phyloP scores from a whole-genome alignment of 2,797 vertebrate species.

The Margarornis squamiger region DNA sequence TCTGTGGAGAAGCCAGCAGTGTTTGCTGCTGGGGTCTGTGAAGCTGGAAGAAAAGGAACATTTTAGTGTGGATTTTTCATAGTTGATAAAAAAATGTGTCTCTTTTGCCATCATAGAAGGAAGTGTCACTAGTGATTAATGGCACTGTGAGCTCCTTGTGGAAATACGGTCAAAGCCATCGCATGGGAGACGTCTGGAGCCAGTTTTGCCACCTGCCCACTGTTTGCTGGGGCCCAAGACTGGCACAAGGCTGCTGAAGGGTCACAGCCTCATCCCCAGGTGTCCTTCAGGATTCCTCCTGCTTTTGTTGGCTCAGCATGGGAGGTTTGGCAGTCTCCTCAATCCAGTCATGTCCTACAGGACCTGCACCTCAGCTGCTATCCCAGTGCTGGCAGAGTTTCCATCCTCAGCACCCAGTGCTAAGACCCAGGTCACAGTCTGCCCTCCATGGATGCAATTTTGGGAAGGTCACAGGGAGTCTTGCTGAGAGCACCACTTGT shows the following conservation, averaged over 20 bases:
- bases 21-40: background rate
- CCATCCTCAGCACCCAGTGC: accelerated
- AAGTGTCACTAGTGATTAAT: slow-evolving; percentile 1
- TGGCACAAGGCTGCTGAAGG: background rate
- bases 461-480: background rate
- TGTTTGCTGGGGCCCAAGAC: background rate
- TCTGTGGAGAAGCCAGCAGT: accelerated
- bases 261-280: background rate
- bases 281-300: background rate
- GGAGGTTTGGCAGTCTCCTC: background rate
- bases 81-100: background rate
- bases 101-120: background rate
- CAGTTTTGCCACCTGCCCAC: background rate
- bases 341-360: accelerated
- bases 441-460: accelerated
- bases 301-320: background rate
- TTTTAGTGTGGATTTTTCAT: background rate
- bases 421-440: background rate
- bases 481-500: accelerated
- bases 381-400: background rate
- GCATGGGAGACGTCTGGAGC: background rate
- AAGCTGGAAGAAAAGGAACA: background rate
- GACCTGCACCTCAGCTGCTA: background rate
- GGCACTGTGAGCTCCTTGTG: background rate
- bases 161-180: background rate